These are phyloP conservation scores for Intellagama lesueurii DNA, from an alignment of 2,797 vertebrate genomes.

Conservation along the genomic window DNA sequence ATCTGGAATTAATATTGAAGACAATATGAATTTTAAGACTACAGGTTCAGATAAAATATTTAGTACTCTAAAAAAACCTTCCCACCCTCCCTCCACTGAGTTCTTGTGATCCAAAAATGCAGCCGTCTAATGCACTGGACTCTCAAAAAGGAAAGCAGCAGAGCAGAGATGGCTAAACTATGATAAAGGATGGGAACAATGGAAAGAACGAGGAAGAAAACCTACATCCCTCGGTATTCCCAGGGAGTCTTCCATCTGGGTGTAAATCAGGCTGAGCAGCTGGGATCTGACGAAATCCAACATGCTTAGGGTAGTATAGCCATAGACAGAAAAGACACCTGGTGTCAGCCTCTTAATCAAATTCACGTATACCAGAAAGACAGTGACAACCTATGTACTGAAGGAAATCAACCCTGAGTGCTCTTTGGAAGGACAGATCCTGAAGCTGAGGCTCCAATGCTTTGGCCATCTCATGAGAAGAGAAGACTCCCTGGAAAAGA, in stretches of 20 bases:
- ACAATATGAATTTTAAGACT: too few species aligned
- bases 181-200: neutral
- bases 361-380: neutral
- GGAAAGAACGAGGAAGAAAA: neutral
- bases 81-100: neutral
- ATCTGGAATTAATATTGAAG: neutral
- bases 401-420: too few species aligned
- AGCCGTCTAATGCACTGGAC: neutral
- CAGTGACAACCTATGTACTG: too few species aligned
- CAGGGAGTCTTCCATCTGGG: neutral
- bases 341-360: neutral
- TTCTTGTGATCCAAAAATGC: neutral
- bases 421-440: too few species aligned
- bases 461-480: too few species aligned
- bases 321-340: neutral
- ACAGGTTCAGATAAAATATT: too few species aligned
- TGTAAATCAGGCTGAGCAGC: neutral
- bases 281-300: neutral
- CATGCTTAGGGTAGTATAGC: neutral
- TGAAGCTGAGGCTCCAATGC: too few species aligned
- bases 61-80: too few species aligned
- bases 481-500: too few species aligned
- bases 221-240: neutral
- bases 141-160: neutral
- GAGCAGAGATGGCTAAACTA: neutral